Evolutionary conservation across 2,888 invertebrate genomes (phyloP).

Genomic region (Temnothorax unifasciatus): DNA sequence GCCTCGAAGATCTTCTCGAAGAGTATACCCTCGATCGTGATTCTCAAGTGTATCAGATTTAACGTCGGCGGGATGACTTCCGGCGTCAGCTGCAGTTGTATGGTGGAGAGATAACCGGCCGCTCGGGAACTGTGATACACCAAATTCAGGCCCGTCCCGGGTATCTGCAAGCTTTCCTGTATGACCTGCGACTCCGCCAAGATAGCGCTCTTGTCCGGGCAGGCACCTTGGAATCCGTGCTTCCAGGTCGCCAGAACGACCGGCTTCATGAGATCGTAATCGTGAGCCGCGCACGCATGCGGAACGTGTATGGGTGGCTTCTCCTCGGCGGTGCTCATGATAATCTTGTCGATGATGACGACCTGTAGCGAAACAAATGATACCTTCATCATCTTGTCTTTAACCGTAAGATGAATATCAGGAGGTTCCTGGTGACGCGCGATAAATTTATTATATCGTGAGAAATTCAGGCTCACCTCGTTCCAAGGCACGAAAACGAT

Average conservation of each 20-base stretch:
- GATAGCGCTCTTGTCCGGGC: slow-evolving; percentile 96
- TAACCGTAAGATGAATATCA: not conserved
- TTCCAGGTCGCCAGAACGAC: slow-evolving; percentile 98
- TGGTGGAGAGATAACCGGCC: slow-evolving; percentile 96
- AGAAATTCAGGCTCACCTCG: slow-evolving; percentile 88
- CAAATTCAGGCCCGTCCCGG: slow-evolving; percentile 97
- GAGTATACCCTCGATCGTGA: slow-evolving; percentile 97
- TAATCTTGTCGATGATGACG: slow-evolving; percentile 95
- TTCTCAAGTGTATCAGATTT: slow-evolving; percentile 95
- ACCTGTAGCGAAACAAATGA: slow-evolving; percentile 87
- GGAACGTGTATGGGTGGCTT: slow-evolving; percentile 89
- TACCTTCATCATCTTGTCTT: not conserved
- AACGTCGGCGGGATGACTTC: slow-evolving; percentile 93
- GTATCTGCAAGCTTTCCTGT: slow-evolving; percentile 97
- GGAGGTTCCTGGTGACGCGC: too few species aligned
- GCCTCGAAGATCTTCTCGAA: slow-evolving; percentile 98
- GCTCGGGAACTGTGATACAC: slow-evolving; percentile 98
- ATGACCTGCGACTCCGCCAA: slow-evolving; percentile 97
- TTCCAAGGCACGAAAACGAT: slow-evolving; percentile 99
- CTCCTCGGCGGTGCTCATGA: slow-evolving; percentile 94
- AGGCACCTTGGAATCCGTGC: slow-evolving; percentile 97
- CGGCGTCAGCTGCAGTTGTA: slow-evolving; percentile 96
- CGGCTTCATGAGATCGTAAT: slow-evolving; percentile 97
- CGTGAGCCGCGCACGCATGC: slow-evolving; percentile 94
- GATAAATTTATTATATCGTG: not conserved